Conservation (phyloP, 2,113 vertebrate genomes). For the Coptodon rendalli region DNA sequence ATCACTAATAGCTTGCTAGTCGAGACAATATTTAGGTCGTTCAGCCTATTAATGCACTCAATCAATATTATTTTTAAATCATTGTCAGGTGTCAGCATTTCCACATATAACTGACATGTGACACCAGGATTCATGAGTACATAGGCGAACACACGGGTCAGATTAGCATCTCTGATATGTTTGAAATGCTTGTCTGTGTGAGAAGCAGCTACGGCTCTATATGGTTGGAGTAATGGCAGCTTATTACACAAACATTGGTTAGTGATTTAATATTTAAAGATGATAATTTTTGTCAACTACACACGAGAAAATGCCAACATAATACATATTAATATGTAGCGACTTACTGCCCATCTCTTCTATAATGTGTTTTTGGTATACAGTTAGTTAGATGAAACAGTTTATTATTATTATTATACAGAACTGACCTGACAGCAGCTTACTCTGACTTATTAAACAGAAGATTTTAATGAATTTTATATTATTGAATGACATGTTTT, state of each 20-base stretch:
- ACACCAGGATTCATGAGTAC: neutral
- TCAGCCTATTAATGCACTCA: neutral
- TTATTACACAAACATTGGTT: neutral
- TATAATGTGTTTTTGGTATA: neutral
- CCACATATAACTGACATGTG: neutral
- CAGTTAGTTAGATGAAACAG: neutral
- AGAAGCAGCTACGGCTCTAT: neutral
- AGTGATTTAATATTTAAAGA: neutral
- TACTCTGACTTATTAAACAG: neutral
- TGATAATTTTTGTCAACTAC: neutral
- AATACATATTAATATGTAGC: neutral
- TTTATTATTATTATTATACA: neutral
- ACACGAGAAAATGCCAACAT: fast-evolving
- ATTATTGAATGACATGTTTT: neutral
- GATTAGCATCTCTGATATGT: neutral
- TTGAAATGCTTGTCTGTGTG: neutral
- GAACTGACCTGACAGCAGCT: neutral
- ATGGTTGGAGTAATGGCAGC: neutral
- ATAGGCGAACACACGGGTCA: neutral
- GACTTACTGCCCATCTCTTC: neutral
- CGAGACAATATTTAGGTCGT: neutral
- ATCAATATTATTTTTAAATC: neutral
- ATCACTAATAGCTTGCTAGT: neutral
- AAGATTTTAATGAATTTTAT: neutral
- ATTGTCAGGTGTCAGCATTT: neutral